Percentiles rank a stretch among this genome's conserved stretches.
These are phyloP conservation scores for Plotosus lineatus DNA, from an alignment of 2,113 vertebrate genomes.

Conservation along the genomic window DNA sequence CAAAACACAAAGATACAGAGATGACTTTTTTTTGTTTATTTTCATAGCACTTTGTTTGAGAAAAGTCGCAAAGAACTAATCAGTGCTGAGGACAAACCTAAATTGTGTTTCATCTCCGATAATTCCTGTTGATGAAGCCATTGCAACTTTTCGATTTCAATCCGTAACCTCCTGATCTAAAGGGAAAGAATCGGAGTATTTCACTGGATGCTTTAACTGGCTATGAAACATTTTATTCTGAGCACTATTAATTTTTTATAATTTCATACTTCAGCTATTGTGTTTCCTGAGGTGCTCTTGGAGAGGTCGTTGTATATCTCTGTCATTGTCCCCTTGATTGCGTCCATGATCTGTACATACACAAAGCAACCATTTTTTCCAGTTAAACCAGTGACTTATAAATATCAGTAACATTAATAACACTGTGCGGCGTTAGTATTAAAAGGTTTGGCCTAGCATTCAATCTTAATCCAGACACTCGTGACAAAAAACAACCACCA, in stretches of 20 bases:
- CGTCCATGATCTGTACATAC: conserved; percentile 90
- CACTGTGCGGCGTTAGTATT: not conserved
- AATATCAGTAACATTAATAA: not conserved
- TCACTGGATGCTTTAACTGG: not conserved
- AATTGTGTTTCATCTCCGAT: conserved; percentile 97
- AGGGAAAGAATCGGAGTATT: conserved; percentile 18
- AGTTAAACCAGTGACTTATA: not conserved
- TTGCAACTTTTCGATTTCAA: conserved; percentile 96
- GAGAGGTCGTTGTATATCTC: conserved; percentile 97
- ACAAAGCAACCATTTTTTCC: conserved; percentile 47
- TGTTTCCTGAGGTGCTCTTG: conserved; percentile 91
- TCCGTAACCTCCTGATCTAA: conserved; percentile 92
- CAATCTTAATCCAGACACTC: not conserved
- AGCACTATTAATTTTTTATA: not conserved
- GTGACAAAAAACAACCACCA: not conserved
- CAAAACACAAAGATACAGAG: not conserved
- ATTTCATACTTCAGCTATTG: conserved; percentile 84
- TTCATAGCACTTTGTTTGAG: not conserved
- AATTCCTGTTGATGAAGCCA: conserved; percentile 98
- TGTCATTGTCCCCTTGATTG: conserved; percentile 96
- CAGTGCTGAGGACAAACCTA: conserved; percentile 75
- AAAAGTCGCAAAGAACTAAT: not conserved
- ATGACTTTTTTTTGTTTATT: not conserved
- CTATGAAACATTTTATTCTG: not conserved
- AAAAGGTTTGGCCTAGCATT: not conserved